These are phyloP conservation scores for Chelmon rostratus DNA, from an alignment of 2,797 vertebrate genomes.

Conservation along the genomic window DNA sequence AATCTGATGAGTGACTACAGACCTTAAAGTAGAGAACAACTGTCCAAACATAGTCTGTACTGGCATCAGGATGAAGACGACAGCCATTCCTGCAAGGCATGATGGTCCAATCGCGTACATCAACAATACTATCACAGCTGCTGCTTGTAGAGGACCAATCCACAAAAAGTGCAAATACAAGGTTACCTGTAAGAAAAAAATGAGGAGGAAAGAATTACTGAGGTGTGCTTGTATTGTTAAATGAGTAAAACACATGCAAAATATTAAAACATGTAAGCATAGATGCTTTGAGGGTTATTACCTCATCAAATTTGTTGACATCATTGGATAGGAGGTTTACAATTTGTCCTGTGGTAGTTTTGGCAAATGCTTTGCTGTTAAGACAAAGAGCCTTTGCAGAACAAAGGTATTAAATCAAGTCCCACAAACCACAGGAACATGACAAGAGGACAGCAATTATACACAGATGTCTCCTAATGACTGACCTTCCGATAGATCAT, in stretches of 20 bases:
- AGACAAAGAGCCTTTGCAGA: constrained; percentile 90
- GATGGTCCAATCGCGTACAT: constrained; percentile 94
- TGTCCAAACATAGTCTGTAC: constrained; percentile 89
- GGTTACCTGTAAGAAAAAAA: constrained; percentile 86
- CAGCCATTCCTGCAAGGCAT: constrained; percentile 92
- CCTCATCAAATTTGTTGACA: constrained; percentile 98
- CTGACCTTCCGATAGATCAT: constrained; percentile 97
- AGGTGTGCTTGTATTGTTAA: not conserved
- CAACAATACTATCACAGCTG: constrained; percentile 88
- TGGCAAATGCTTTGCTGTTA: constrained; percentile 89
- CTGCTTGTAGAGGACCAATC: constrained; percentile 92
- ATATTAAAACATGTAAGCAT: not conserved
- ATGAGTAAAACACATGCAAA: not conserved
- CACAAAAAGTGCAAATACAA: constrained; percentile 96
- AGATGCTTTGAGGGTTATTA: constrained; percentile 65
- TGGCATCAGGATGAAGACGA: constrained; percentile 91
- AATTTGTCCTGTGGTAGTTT: constrained; percentile 97
- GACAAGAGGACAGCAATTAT: not conserved
- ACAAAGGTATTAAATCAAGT: constrained; percentile 50
- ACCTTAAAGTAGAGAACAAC: constrained; percentile 91
- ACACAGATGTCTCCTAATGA: not conserved
- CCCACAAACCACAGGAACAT: not conserved
- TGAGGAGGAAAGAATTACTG: constrained; percentile 1
- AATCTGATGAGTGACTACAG: not conserved
- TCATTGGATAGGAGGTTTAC: constrained; percentile 98